A percentile compares a stretch with the other conserved stretches of the same genome.
These are phyloP conservation scores for Harmothoe impar DNA, from an alignment of 2,888 invertebrate species.

Conservation along the genomic window DNA sequence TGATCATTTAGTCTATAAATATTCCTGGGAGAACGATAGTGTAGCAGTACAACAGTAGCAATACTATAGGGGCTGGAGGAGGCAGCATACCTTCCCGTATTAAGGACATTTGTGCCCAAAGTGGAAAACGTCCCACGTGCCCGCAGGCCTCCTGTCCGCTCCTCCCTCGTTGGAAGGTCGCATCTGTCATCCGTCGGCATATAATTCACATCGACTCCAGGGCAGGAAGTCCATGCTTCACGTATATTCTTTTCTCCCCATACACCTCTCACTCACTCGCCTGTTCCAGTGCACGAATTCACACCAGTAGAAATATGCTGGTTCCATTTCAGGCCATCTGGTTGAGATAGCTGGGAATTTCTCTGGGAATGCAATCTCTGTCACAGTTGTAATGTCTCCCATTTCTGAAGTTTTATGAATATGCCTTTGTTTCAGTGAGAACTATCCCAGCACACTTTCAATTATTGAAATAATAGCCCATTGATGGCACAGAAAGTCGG, in stretches of 20 bases:
- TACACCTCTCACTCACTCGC: neutral
- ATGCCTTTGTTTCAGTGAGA: neutral
- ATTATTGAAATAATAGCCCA: constrained; percentile 35
- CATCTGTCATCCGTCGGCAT: constrained; percentile 27
- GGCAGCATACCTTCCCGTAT: neutral
- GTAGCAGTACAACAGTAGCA: neutral
- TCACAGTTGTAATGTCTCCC: neutral
- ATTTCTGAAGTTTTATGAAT: neutral
- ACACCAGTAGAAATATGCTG: neutral
- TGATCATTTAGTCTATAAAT: too few species aligned
- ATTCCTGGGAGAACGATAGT: neutral
- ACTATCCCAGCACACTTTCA: constrained; percentile 26
- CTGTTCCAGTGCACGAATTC: neutral
- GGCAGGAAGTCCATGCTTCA: neutral
- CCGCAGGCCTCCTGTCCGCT: neutral
- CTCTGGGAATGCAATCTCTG: constrained; percentile 5
- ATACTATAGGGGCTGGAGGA: neutral
- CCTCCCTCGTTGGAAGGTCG: constrained; percentile 19
- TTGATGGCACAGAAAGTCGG: neutral
- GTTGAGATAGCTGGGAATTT: constrained; percentile 4
- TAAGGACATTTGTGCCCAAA: neutral
- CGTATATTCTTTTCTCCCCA: neutral
- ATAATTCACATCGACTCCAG: constrained; percentile 34
- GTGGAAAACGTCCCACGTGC: constrained; percentile 19
- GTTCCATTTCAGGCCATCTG: constrained; percentile 25